phyloP scores from a whole-genome alignment of 2,113 vertebrate species.

The Neotoma lepida region DNA sequence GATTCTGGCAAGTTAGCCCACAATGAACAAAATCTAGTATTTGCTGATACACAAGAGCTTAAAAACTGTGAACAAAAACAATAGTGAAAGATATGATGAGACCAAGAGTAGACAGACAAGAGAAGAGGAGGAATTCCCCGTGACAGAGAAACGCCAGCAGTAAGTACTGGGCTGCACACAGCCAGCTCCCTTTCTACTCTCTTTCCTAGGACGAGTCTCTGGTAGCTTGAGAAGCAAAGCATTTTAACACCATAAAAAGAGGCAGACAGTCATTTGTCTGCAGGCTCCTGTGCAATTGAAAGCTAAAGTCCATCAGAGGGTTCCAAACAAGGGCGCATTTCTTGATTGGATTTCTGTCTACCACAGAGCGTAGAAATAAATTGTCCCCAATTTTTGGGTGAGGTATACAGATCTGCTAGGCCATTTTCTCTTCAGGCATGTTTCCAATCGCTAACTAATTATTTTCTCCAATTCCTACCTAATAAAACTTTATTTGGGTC shows the following conservation, averaged over 20 bases:
- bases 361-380: conserved; percentile 67
- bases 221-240: neutral
- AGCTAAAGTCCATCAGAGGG: conserved; percentile 66
- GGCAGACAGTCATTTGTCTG: conserved; percentile 50
- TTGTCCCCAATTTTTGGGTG: conserved; percentile 46
- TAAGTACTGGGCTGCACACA: neutral
- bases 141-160: neutral
- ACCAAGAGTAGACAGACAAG: neutral
- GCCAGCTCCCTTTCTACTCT: neutral
- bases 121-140: neutral
- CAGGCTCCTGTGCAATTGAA: conserved; percentile 46
- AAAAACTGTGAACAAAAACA: conserved; percentile 23
- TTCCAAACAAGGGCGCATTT: conserved; percentile 65
- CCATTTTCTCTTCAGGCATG: conserved; percentile 49
- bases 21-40: neutral
- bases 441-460: conserved; percentile 65
- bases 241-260: conserved; percentile 49
- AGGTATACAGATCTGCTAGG: neutral
- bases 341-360: conserved; percentile 72
- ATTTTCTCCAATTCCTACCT: conserved; percentile 62
- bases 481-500: conserved; percentile 67
- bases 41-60: neutral
- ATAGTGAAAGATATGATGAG: neutral
- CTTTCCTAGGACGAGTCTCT: neutral
- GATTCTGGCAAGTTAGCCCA: neutral